Percentiles rank a stretch among this genome's conserved stretches.
phyloP scores from a whole-genome alignment of 2,797 vertebrate genomes.

The Sciurus carolinensis region DNA sequence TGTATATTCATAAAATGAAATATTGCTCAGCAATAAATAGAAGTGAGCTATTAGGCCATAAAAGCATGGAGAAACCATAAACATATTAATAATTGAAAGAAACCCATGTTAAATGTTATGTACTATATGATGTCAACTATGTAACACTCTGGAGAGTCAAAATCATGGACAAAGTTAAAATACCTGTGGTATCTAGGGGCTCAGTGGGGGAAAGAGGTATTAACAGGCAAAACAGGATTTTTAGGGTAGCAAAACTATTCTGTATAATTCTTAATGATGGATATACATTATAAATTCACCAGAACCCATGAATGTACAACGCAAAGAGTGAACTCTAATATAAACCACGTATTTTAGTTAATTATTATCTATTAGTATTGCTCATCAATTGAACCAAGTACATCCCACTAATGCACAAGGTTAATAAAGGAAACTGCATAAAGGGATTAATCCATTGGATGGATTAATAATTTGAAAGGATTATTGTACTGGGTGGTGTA shows the following conservation, averaged over 20 bases:
- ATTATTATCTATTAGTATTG: not conserved
- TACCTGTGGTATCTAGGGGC: not conserved
- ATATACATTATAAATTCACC: not conserved
- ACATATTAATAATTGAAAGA: not conserved
- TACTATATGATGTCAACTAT: not conserved
- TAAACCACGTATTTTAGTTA: not conserved
- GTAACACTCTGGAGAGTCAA: not conserved
- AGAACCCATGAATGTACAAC: not conserved
- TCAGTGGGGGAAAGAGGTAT: fast-evolving
- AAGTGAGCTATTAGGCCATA: not conserved
- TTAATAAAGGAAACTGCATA: not conserved
- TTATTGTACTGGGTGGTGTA: no score
- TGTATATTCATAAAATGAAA: not conserved
- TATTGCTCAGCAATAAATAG: not conserved
- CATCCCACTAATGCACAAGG: not conserved
- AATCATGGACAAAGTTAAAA: not conserved
- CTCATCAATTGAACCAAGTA: not conserved
- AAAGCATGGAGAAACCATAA: not conserved
- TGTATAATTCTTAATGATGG: not conserved
- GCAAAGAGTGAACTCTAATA: not conserved
- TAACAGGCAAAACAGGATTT: not conserved
- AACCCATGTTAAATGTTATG: not conserved
- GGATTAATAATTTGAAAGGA: no score
- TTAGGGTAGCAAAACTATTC: not conserved
- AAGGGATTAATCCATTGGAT: not conserved